phyloP scores from a whole-genome alignment of 2,888 invertebrate species.

The Stomorhina lunata region DNA sequence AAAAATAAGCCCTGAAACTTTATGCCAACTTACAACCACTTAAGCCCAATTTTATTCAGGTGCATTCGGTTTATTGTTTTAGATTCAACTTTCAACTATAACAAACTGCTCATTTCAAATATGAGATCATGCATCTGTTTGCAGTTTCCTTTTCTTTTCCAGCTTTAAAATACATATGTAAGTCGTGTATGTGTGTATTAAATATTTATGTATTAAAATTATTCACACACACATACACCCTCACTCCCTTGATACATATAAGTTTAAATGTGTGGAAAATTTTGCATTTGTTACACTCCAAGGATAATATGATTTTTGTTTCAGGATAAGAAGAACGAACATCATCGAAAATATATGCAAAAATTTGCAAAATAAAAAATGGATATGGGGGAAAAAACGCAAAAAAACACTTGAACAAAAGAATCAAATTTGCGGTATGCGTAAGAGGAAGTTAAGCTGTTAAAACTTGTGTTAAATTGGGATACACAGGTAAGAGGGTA shows the following conservation, averaged over 20 bases:
- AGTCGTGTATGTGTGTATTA: neutral
- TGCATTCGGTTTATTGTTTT: constrained; percentile 66
- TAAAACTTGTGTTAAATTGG: constrained; percentile 26
- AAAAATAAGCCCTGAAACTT: constrained; percentile 7
- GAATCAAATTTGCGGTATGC: constrained; percentile 50
- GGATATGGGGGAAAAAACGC: too few relatives aligned
- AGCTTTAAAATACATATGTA: neutral
- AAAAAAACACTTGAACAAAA: constrained; percentile 31
- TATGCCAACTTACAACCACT: constrained; percentile 61
- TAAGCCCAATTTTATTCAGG: constrained; percentile 65
- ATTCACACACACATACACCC: neutral
- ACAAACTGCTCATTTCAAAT: neutral
- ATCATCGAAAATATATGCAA: neutral
- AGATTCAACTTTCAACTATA: constrained; percentile 44
- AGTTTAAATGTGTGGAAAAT: constrained; percentile 78
- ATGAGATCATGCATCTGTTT: neutral
- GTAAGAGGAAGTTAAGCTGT: constrained; percentile 46
- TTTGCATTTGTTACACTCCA: constrained; percentile 70
- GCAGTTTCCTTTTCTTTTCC: neutral
- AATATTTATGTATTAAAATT: constrained; percentile 20
- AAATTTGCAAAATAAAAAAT: neutral
- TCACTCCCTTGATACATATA: constrained; percentile 54
- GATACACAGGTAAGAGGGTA: constrained; percentile 1
- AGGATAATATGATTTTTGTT: constrained; percentile 65
- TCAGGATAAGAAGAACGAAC: constrained; percentile 48